phyloP scores from a whole-genome alignment of 2,888 invertebrate species.

The Polymixis flavicincta region DNA sequence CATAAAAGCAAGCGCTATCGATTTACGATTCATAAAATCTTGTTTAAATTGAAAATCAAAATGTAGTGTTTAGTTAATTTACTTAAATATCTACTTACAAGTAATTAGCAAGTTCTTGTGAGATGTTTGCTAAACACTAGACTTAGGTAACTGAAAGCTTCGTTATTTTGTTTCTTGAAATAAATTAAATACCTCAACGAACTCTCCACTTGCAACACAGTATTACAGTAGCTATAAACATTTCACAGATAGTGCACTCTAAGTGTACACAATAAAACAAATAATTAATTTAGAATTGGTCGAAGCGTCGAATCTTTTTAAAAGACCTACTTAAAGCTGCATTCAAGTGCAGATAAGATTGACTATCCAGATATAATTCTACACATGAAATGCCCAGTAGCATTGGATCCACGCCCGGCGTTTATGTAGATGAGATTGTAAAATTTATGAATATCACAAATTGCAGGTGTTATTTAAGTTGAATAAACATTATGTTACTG shows the following conservation, averaged over 20 bases:
- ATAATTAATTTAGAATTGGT: constrained; percentile 45
- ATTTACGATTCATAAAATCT: constrained; percentile 50
- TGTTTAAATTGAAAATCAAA: constrained; percentile 22
- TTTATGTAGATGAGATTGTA: constrained; percentile 59
- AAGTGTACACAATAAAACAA: constrained; percentile 7
- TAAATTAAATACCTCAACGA: not conserved
- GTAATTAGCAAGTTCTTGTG: constrained; percentile 11
- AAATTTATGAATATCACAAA: constrained; percentile 56
- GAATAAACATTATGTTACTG: constrained; percentile 17
- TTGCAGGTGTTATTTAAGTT: constrained; percentile 26
- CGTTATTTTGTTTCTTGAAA: constrained; percentile 7
- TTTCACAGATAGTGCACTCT: constrained; percentile 8
- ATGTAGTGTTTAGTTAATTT: constrained; percentile 15
- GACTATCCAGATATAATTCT: constrained; percentile 58
- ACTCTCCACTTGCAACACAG: not conserved
- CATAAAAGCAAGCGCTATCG: constrained; percentile 53
- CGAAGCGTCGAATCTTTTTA: constrained; percentile 30
- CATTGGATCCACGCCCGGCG: constrained; percentile 53
- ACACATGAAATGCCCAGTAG: constrained; percentile 56
- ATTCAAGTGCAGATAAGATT: constrained; percentile 56
- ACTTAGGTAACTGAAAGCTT: not conserved
- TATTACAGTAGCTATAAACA: constrained; percentile 20
- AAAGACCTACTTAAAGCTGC: constrained; percentile 55
- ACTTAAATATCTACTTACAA: constrained; percentile 7
- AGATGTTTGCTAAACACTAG: not conserved